Evolutionary conservation across 2,113 vertebrate genomes (phyloP).

Genomic region (Vidua macroura): DNA sequence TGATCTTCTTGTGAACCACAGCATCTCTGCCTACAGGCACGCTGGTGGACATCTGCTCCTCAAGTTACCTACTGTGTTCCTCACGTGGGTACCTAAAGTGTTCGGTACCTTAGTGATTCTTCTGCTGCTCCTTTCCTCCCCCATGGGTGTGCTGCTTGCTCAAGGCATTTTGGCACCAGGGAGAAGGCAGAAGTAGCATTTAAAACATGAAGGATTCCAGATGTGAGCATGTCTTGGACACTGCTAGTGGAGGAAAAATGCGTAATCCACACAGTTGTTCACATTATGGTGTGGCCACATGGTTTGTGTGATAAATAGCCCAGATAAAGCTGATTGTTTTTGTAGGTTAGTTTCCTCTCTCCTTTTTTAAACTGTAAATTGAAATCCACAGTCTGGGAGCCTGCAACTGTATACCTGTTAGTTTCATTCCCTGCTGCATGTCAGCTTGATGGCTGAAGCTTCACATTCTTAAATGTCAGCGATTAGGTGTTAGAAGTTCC

Average conservation of each 20-base stretch:
- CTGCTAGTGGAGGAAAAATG: neutral
- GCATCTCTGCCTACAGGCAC: neutral
- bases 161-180: neutral
- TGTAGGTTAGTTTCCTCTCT: neutral
- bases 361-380: neutral
- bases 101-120: neutral
- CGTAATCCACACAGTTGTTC: neutral
- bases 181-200: neutral
- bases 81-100: neutral
- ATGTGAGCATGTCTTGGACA: neutral
- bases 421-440: neutral
- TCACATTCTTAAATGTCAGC: constrained; percentile 43
- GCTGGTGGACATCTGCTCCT: neutral
- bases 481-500: constrained; percentile 22
- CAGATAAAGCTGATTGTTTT: constrained; percentile 8
- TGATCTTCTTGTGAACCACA: neutral
- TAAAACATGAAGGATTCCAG: constrained; percentile 6
- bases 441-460: neutral
- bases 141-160: neutral
- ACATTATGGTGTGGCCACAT: neutral
- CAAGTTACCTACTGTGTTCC: neutral
- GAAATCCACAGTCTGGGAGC: constrained; percentile 24
- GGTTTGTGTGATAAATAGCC: neutral
- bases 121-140: neutral
- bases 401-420: constrained; percentile 8